Evolutionary conservation across 2,797 vertebrate species (phyloP), one percentile per base, ranked within the genome.

Genomic region (Danio choprae): DNA sequence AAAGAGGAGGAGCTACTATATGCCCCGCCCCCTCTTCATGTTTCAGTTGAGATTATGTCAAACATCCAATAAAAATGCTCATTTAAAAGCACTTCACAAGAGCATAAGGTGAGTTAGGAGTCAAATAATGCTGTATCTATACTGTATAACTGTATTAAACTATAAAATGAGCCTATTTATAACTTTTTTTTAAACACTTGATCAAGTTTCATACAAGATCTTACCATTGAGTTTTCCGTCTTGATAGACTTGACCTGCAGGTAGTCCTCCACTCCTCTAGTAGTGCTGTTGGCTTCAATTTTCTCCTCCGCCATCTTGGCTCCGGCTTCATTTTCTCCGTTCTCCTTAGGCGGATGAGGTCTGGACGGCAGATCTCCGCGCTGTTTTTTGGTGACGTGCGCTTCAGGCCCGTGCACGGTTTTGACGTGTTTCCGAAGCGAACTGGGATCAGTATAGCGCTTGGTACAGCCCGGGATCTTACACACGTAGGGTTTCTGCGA

Each of bases 401-500:
- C 97, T 0, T 98, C 96, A 0, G 98, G 97, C 4, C 98, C 98
- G 0, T 99, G 98, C 20, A 99, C 98, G 0, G 98, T 99, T 90
- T 99, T 99, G 62, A 99, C 97, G 0, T 99, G 97, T 80, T 98
- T 99, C 86, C 97, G 92, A 81, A 98, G 96, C 0, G 87, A 96
- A 68, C 95, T 96, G 22, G 95, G 95, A 86, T 96, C 95, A 0
- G 95, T 96, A 91, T 96, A 96, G 18, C 95, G 84, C 89, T 96
- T 96, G 0, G 95, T 96, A 87, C 95, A 96, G 76, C 95, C 95
- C 0, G 97, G 96, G 84, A 99, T 96, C 90, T 98, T 99, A 86
- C 98, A 99, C 7, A 98, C 93, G 0, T 99, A 98, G 0, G 97
- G 98, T 91, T 99, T 99, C 97, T 99, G 90, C n/a, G 2, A 68